phyloP scores from a whole-genome alignment of 2,113 vertebrate species.

The Pantherophis guttatus region DNA sequence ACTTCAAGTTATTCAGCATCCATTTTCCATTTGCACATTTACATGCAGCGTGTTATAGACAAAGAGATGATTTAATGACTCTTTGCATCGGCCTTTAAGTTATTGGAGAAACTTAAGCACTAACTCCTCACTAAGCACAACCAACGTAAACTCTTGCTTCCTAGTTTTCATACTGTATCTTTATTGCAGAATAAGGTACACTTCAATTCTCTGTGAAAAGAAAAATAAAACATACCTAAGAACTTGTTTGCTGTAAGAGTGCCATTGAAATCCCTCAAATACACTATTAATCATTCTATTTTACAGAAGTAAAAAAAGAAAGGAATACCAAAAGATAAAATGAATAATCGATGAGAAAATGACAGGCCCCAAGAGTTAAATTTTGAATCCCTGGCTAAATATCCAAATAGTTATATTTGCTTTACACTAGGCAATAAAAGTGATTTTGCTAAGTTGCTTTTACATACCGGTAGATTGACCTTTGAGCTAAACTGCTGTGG shows the following conservation, averaged over 20 bases:
- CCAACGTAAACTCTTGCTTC: background rate
- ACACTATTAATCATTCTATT: background rate
- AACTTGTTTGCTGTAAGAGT: background rate
- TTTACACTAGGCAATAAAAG: conserved; percentile 3
- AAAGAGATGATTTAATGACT: background rate
- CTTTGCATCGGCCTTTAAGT: background rate
- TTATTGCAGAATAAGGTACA: background rate
- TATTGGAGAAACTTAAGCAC: background rate
- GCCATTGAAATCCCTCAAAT: conserved; percentile 6
- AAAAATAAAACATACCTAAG: background rate
- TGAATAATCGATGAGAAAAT: background rate
- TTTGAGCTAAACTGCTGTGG: background rate
- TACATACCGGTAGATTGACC: background rate
- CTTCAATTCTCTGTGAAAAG: background rate
- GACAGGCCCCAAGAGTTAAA: background rate
- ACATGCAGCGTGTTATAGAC: background rate
- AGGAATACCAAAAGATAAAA: background rate
- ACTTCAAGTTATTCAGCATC: background rate
- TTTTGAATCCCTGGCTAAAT: background rate
- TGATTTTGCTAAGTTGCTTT: conserved; percentile 14
- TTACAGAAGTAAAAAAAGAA: conserved; percentile 1
- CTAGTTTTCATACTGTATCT: background rate
- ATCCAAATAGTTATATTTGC: background rate
- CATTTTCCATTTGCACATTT: background rate
- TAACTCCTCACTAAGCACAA: background rate